Evolutionary conservation across 2,888 invertebrate genomes (phyloP), one percentile per base, ranked within the genome.

Genomic region (Drosophila histrio): DNA sequence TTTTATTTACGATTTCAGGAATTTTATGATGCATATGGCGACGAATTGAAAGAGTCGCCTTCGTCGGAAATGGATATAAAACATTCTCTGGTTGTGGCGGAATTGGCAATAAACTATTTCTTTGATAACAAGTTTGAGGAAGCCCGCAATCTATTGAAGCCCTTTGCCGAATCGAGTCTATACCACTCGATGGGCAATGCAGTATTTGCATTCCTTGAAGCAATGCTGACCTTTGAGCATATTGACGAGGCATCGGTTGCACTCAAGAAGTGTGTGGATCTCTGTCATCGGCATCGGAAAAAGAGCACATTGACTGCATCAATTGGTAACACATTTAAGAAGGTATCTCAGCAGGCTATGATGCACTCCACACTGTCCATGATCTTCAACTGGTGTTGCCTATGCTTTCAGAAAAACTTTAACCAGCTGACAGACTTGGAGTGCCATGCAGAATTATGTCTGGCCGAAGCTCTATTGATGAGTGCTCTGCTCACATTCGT

Each of bases 391-490:
- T 28, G 13, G 28, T 34, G 72, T 53, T 34, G 72, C 52, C 5
- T 4, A n/a, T n/a, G 1, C 2, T 22, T 34, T 9, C 41, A 95
- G 93, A 93, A 94, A 1, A 96, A 97, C 91, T 97, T 96, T 87
- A 94, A 95, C 77, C 92, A 93, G 22, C 96, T 96, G 79, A 95
- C 96, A 1, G 96, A 95, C 92, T 91, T 94, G 89, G 97, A 98
- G 92, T 95, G 97, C 15, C 99, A 99, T 92, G 98, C 99, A 0
- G 99, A 99, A 90, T 92, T 99, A 32, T 98, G 98, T 91, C 96
- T 97, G 91, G 98, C 99, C 0, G 99, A 99, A 91, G 95, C 96
- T 28, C 93, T 98, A 46, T 93, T 99, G 47, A 93, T 98, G 63
- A 95, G 97, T 89, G 97, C 99, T 0, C 94, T 98, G 90, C 94